phyloP scores from a whole-genome alignment of 2,888 invertebrate species.

The Melinopterus prodromus region DNA sequence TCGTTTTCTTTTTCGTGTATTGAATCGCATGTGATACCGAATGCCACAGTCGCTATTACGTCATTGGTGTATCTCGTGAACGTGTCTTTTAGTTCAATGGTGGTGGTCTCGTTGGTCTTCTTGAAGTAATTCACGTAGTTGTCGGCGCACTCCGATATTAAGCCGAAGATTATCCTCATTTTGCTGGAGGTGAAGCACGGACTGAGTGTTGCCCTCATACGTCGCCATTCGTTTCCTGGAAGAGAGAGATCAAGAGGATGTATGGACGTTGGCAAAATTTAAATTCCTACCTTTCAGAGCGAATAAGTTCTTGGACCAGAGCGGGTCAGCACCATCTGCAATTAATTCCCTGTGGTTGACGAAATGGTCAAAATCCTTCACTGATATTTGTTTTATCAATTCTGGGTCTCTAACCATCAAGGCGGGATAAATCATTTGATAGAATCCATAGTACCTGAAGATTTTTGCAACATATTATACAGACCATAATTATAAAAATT shows the following conservation, averaged over 20 bases:
- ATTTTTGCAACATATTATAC: background rate
- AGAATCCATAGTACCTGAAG: conserved; percentile 34
- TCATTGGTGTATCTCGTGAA: conserved; percentile 62
- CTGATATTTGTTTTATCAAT: conserved; percentile 66
- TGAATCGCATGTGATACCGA: conserved; percentile 64
- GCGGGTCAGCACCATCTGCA: conserved; percentile 57
- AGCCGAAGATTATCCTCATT: conserved; percentile 60
- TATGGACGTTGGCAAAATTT: background rate
- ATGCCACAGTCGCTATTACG: conserved; percentile 63
- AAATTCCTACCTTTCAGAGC: conserved; percentile 29
- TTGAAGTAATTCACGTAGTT: conserved; percentile 40
- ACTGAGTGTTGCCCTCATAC: conserved; percentile 60
- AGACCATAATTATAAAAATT: too few species aligned
- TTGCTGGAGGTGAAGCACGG: conserved; percentile 62
- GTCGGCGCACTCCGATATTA: conserved; percentile 55
- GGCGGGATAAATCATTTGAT: conserved; percentile 52
- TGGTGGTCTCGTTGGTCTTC: conserved; percentile 43
- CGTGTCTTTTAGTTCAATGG: conserved; percentile 61
- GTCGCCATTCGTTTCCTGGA: conserved; percentile 47
- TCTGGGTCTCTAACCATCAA: conserved; percentile 66
- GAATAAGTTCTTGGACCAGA: conserved; percentile 60
- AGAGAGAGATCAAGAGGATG: background rate
- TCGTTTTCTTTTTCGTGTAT: conserved; percentile 61
- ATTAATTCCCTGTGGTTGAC: conserved; percentile 56
- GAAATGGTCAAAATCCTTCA: conserved; percentile 69